Base-by-base conservation (phyloP, 2,113 vertebrate species). In the Trichechus manatus region DNA sequence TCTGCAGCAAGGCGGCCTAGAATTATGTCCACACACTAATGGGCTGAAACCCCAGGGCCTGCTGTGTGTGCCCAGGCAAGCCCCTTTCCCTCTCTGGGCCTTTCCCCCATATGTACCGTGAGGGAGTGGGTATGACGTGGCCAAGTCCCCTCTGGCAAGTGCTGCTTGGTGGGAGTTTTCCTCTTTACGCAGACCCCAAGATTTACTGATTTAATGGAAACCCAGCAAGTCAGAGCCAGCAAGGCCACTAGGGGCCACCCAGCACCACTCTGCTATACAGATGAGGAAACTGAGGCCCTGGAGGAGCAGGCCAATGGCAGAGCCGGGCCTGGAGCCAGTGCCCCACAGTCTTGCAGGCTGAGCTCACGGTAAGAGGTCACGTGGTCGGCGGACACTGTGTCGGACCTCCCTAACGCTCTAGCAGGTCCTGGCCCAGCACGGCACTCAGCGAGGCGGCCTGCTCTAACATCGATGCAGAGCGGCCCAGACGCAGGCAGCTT, bases 1-100 rank as follows among this genome's bases (percentile, higher is more conserved):
- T 31, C 4, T 19, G 10, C 59, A 33, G 68, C 61, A 7, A 61
- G 79, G 59, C 15, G 33, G 5, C 1, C 0, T 2, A 36, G 56
- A 77, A 14, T 56, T 1, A 0, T 0, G 61, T 29, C n/a, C 11
- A 9, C 1, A 2, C 39, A 22, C 78, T 9, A 27, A 9, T 1
- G 23, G 75, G 44, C 19, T 82, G 50, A 72, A 56, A 17, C 29
- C 74, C n/a, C 15, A 1, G 53, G 78, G 44, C n/a, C 10, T 42
- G 56, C 64, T 23, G 23, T n/a, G 68, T 27, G 39, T 39, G 5
- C 19, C 68, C 9, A 33, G 88, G 42, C 3, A 56, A 25, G 42
- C 22, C 23, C 17, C 44, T 59, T 36, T 17, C 42, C 64, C 13
- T 75, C 50, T 80, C 53, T 36, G 82, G 78, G 9, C 2, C 74